These are phyloP conservation scores for Rattus norvegicus DNA, from an alignment of 2,113 vertebrate species.

Conservation along the genomic window GRCr8 NC_086032.1:91765001-91765500, in stretches of 20 bases:
- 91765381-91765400: too few species aligned
- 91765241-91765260: constrained; percentile 97
- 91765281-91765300: too few species aligned
- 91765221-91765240: constrained; percentile 99
- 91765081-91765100: constrained; percentile 95
- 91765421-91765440: too few species aligned
- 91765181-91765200: constrained; percentile 98
- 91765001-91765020: constrained; percentile 97
- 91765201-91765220: constrained; percentile 96
- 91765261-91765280: constrained; percentile 95
- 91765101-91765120: constrained; percentile 97
- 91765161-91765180: constrained; percentile 95
- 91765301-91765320: too few species aligned
- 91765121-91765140: constrained; percentile 95
- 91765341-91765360: too few species aligned
- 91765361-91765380: too few species aligned
- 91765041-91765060: constrained; percentile 96
- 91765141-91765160: constrained; percentile 96
- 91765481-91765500: too few species aligned
- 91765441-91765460: too few species aligned
- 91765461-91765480: too few species aligned
- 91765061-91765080: constrained; percentile 96
- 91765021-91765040: constrained; percentile 95
- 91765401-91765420: too few species aligned
- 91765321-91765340: too few species aligned